Evolutionary conservation across 2,113 vertebrate species (phyloP).

Genomic region (Phalacrocorax aristotelis): DNA sequence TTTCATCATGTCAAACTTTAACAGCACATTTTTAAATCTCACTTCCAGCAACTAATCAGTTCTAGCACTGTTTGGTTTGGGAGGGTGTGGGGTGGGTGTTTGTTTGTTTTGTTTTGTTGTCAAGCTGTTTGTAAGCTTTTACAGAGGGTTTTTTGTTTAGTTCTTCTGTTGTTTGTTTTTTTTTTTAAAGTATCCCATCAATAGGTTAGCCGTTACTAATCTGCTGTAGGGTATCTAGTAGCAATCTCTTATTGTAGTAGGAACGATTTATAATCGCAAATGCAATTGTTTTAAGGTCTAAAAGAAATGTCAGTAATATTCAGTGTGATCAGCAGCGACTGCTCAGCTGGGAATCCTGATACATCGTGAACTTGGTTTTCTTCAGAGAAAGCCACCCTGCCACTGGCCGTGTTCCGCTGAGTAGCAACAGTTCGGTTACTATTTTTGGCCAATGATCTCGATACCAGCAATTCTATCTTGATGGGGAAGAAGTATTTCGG

Average conservation of each 20-base stretch:
- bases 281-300: neutral
- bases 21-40: neutral
- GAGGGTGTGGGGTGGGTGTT: too few relatives aligned
- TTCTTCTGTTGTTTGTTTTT: neutral
- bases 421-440: neutral
- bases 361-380: neutral
- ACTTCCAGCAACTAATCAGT: neutral
- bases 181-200: neutral
- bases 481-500: neutral
- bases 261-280: neutral
- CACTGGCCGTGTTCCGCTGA: neutral
- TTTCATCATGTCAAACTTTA: neutral
- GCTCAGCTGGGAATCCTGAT: neutral
- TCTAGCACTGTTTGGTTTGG: neutral
- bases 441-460: neutral
- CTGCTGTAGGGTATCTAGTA: accelerated
- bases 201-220: neutral
- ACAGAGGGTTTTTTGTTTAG: neutral
- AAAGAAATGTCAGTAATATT: neutral
- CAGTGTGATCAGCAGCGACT: neutral
- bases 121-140: neutral
- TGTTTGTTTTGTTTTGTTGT: too few relatives aligned
- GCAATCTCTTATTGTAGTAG: neutral
- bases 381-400: neutral
- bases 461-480: neutral